Evolutionary conservation across 2,888 invertebrate genomes (phyloP), one percentile per base, ranked within the genome.

Genomic region (Saturnia japonica): DNA sequence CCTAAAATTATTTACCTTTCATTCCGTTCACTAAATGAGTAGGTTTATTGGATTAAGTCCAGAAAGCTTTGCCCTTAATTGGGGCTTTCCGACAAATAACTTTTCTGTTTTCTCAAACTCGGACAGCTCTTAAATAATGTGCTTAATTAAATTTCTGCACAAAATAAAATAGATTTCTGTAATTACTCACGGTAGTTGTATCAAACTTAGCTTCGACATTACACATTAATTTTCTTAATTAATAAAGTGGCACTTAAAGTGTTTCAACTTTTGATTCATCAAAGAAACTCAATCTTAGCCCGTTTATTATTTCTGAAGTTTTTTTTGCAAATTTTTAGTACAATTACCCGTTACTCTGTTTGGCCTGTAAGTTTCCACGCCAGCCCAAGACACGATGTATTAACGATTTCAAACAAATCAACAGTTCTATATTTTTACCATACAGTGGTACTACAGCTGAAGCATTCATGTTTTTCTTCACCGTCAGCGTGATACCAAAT

Each of bases 41-140:
- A 91, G 92, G 87, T 92, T 93, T 92, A 93, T 93, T 92, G 91
- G 92, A 93, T 93, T 93, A 93, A 89, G 90, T 91, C 89, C 90
- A 92, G 88, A 91, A 92, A 91, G 93, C 93, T 90, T 89, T 85
- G 88, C 90, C 90, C 91, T 89, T 93, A 93, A 93, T 93, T 93
- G 91, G 91, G 88, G 93, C 91, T 92, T 90, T 90, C 89, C 89
- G 85, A 88, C 88, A 91, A 92, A 93, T 93, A 91, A 91, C 90
- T 92, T 93, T 93, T 91, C 88, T 91, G 90, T 91, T 91, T 91
- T 91, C 91, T 91, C 90, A 90, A 91, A 91, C 88, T 91, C 88
- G 87, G 88, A 90, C 90, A 87, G 89, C 87, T 88, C 89, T 89
- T 90, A 90, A 91, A 91, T 90, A 91, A 91, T 88, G 83, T 83